Percentiles rank a stretch among this genome's conserved stretches.
phyloP scores from a whole-genome alignment of 2,113 vertebrate species.

The Burhinus bistriatus region DNA sequence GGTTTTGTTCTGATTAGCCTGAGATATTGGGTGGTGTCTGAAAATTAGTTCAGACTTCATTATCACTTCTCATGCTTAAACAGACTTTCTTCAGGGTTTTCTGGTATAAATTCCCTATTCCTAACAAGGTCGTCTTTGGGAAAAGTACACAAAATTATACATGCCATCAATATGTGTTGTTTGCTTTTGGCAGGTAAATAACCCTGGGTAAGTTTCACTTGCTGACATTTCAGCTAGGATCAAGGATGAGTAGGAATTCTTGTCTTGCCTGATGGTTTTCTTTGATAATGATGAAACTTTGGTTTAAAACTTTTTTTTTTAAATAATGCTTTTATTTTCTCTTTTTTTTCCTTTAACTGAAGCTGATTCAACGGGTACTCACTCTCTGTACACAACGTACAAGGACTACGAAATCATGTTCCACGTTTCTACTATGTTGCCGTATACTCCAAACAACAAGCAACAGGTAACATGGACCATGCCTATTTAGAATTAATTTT shows the following conservation, averaged over 20 bases:
- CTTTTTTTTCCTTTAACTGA: conserved; percentile 27
- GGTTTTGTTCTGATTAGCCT: background rate
- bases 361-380: conserved; percentile 96
- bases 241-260: background rate
- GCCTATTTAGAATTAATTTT: background rate
- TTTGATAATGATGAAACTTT: background rate
- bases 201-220: background rate
- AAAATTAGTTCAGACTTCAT: background rate
- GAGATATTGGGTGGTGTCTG: background rate
- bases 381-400: conserved; percentile 92
- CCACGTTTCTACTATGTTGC: conserved; percentile 93
- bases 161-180: background rate
- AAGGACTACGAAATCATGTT: conserved; percentile 99
- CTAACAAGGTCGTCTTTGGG: background rate
- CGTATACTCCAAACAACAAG: conserved; percentile 96
- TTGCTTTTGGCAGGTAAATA: background rate
- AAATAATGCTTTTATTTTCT: background rate
- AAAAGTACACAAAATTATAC: background rate
- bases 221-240: background rate
- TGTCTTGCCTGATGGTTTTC: background rate
- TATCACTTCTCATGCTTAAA: background rate
- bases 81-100: background rate
- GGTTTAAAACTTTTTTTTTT: background rate
- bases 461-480: conserved; percentile 83
- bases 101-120: background rate